Percentiles rank a stretch among this genome's conserved stretches.
Evolutionary conservation across 1,140 invertebrate species (phyloP).

Genomic region (Caenorhabditis brenneri): DNA sequence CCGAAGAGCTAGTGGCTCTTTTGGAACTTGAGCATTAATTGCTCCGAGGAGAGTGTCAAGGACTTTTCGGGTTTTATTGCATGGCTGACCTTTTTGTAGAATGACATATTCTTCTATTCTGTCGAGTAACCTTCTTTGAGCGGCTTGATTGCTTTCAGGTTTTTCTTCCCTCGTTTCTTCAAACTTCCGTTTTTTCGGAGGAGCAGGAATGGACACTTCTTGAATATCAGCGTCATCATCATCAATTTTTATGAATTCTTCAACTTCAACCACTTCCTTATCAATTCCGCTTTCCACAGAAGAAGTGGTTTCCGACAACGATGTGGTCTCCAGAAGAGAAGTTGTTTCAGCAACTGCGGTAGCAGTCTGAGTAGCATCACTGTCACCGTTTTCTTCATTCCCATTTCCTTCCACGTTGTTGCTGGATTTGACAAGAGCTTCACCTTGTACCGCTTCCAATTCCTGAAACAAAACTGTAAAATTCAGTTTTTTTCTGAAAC

Average conservation of each 20-base stretch:
- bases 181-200: conserved; percentile 55
- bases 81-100: conserved; percentile 10
- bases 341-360: background rate
- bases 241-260: conserved; percentile 55
- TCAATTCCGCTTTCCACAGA: background rate
- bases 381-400: too few relatives aligned
- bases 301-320: background rate
- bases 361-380: too few relatives aligned
- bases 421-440: too few relatives aligned
- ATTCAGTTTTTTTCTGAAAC: too few relatives aligned
- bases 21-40: conserved; percentile 68
- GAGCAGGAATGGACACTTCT: conserved; percentile 1
- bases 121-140: conserved; percentile 60
- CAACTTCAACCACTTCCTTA: conserved; percentile 29
- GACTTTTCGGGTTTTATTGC: conserved; percentile 58
- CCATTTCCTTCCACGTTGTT: too few relatives aligned
- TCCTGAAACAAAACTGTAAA: too few relatives aligned
- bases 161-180: conserved; percentile 33
- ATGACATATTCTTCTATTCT: conserved; percentile 63
- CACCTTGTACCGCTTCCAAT: too few relatives aligned
- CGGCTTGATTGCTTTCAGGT: conserved; percentile 59
- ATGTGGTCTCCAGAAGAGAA: background rate
- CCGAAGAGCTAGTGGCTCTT: conserved; percentile 66
- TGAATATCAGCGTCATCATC: conserved; percentile 60
- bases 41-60: conserved; percentile 66